Percentiles rank a stretch among this genome's conserved stretches.
Evolutionary conservation across 2,113 vertebrate genomes (phyloP).

Genomic region (Anguilla rostrata): DNA sequence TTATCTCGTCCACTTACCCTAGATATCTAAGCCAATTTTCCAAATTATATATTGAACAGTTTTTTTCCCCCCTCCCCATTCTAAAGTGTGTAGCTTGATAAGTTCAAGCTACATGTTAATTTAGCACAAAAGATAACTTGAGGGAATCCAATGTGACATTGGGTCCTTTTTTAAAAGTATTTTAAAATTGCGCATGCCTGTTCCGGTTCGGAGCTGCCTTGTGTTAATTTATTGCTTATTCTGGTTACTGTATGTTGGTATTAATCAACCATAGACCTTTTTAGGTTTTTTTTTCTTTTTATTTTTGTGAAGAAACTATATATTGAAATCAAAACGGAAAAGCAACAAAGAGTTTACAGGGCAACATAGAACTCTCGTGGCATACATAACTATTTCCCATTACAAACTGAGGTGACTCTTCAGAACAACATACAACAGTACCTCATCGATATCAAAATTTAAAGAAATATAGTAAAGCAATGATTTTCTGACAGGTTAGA

Average conservation of each 20-base stretch:
- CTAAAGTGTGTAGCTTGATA: constrained; percentile 41
- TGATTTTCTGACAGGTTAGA: constrained; percentile 10
- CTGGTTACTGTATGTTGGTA: constrained; percentile 78
- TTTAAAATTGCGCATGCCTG: constrained; percentile 69
- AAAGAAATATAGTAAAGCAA: constrained; percentile 9
- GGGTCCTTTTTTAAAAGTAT: constrained; percentile 51
- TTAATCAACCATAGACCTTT: constrained; percentile 69
- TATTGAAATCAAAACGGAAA: constrained; percentile 10
- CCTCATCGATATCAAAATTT: constrained; percentile 12
- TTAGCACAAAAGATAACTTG: constrained; percentile 50
- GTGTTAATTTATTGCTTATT: constrained; percentile 81
- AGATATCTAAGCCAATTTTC: constrained; percentile 38
- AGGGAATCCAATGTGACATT: constrained; percentile 62
- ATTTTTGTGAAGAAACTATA: constrained; percentile 42
- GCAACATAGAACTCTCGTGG: constrained; percentile 17
- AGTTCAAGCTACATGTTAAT: constrained; percentile 65
- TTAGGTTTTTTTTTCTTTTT: constrained; percentile 53
- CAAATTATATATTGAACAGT: constrained; percentile 40
- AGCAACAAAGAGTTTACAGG: constrained; percentile 12
- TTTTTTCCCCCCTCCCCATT: not conserved
- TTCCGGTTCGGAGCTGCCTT: constrained; percentile 77
- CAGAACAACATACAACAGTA: not conserved
- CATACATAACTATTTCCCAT: constrained; percentile 4
- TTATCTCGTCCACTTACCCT: constrained; percentile 24
- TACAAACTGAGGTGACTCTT: not conserved